phyloP scores from a whole-genome alignment of 2,113 vertebrate genomes.

The Plestiodon gilberti region DNA sequence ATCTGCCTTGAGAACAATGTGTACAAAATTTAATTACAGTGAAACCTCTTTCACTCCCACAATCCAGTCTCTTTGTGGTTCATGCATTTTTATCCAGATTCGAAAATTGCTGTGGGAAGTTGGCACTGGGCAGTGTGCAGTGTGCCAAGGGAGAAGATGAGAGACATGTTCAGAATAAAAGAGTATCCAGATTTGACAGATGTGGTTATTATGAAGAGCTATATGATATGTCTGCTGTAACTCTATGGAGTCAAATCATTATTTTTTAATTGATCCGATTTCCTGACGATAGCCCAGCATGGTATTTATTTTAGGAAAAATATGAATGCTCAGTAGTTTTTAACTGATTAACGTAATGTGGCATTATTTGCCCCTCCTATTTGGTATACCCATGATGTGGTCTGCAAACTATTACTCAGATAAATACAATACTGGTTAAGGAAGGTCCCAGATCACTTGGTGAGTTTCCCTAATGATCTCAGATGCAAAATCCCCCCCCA shows the following conservation, averaged over 20 bases:
- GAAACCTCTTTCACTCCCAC: neutral
- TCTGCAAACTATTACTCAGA: neutral
- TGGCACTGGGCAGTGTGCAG: neutral
- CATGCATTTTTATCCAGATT: neutral
- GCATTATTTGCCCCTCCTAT: neutral
- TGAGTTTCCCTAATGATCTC: neutral
- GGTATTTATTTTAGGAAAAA: neutral
- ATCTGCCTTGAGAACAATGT: neutral
- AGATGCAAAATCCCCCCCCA: no score
- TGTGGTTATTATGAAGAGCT: neutral
- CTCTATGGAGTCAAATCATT: neutral
- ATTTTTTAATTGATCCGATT: neutral
- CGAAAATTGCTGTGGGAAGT: neutral
- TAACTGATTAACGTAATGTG: neutral
- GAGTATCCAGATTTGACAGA: neutral
- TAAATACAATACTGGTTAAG: neutral
- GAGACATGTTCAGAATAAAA: neutral
- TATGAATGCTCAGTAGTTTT: neutral
- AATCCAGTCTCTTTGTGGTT: neutral
- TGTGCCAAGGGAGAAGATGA: neutral
- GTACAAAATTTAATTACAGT: neutral
- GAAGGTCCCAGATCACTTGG: neutral
- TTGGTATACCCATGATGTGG: neutral
- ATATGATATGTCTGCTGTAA: neutral
- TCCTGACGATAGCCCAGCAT: neutral